phyloP scores from a whole-genome alignment of 2,888 invertebrate species.

The Drosophila borborema region DNA sequence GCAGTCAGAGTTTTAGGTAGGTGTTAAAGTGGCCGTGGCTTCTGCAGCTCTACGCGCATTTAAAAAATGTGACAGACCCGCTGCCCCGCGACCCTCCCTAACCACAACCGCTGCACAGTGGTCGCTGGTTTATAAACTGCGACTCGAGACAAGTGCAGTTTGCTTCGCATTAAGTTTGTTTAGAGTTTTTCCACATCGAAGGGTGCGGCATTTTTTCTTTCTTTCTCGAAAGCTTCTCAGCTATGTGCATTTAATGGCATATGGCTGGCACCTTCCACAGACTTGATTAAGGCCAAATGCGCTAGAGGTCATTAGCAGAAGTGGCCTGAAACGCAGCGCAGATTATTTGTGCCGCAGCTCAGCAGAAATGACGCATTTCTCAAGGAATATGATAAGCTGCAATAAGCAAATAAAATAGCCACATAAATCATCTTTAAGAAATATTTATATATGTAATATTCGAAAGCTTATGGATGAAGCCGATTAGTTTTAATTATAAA shows the following conservation, averaged over 20 bases:
- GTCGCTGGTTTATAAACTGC: constrained; percentile 28
- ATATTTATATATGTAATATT: background rate
- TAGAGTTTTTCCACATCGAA: constrained; percentile 26
- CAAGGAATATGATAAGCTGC: constrained; percentile 33
- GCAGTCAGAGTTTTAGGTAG: constrained; percentile 67
- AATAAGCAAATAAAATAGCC: constrained; percentile 44
- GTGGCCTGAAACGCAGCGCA: constrained; percentile 43
- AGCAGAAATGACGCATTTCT: constrained; percentile 37
- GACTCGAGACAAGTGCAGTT: constrained; percentile 59
- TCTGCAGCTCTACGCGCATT: constrained; percentile 59
- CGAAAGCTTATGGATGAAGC: background rate
- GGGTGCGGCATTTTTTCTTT: constrained; percentile 42
- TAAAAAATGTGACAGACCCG: constrained; percentile 60
- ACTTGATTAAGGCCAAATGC: constrained; percentile 61
- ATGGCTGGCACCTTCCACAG: constrained; percentile 34
- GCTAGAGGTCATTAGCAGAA: constrained; percentile 56
- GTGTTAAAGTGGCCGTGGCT: constrained; percentile 77
- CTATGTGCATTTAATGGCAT: constrained; percentile 76
- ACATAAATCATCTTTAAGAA: constrained; percentile 42
- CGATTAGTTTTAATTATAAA: constrained; percentile 6
- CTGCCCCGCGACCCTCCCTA: background rate
- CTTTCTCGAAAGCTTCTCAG: constrained; percentile 53
- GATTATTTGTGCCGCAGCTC: constrained; percentile 21
- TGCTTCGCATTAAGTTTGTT: constrained; percentile 47
- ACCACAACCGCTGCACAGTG: constrained; percentile 2